Conservation (phyloP, 2,797 vertebrate genomes). For the Varecia variegata region DNA sequence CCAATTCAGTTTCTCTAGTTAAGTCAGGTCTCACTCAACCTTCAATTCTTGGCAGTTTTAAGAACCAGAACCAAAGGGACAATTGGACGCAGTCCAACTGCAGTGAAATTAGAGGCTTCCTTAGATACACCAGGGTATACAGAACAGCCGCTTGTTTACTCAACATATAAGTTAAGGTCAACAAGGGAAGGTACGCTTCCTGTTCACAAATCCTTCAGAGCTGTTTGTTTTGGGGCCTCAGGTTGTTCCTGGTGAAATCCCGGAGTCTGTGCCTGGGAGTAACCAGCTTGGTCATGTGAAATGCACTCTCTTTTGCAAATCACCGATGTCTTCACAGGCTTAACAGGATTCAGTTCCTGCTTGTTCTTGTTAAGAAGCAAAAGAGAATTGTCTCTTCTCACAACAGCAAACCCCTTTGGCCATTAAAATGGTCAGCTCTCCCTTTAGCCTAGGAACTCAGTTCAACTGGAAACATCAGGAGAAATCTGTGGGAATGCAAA, state of each 20-base stretch:
- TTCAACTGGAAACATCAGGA: not conserved
- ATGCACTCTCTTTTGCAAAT: constrained; percentile 39
- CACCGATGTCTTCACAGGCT: not conserved
- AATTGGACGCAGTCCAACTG: constrained; percentile 48
- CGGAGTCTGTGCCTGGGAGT: constrained; percentile 10
- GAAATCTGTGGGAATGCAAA: constrained; percentile 16
- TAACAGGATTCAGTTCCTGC: constrained; percentile 34
- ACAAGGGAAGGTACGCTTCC: constrained; percentile 59
- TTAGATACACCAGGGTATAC: not conserved
- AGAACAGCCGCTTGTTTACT: constrained; percentile 55
- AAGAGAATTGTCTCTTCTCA: not conserved
- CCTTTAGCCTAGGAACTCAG: not conserved
- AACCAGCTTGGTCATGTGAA: constrained; percentile 47
- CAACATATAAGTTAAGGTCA: constrained; percentile 73
- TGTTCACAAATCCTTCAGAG: constrained; percentile 60
- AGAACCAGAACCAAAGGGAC: constrained; percentile 62
- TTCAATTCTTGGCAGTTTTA: constrained; percentile 52
- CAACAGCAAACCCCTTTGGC: not conserved
- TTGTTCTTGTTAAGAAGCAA: constrained; percentile 1
- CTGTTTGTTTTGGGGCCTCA: constrained; percentile 69
- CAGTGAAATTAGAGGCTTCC: constrained; percentile 52
- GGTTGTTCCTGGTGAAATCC: constrained; percentile 59
- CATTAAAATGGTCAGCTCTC: not conserved
- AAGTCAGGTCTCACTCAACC: constrained; percentile 38
- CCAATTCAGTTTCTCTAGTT: constrained; percentile 21